Conservation (phyloP, 2,888 invertebrate species). For the Saturnia japonica region DNA sequence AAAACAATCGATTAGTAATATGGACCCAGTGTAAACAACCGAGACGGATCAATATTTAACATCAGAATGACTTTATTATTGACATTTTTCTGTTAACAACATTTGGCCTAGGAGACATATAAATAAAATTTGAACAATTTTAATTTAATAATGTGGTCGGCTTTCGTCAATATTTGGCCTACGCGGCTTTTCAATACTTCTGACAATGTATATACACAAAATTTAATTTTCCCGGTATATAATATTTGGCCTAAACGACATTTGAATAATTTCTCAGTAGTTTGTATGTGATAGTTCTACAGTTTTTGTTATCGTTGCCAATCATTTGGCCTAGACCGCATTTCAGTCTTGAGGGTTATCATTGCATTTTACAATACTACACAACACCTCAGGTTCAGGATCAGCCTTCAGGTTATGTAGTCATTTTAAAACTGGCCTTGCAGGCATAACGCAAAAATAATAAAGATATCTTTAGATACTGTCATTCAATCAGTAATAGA, state of each 20-base stretch:
- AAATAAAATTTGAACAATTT: background rate
- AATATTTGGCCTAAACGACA: background rate
- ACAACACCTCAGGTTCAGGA: no score
- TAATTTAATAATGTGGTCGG: background rate
- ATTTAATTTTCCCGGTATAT: background rate
- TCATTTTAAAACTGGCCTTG: background rate
- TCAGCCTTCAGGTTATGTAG: no score
- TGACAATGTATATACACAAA: background rate
- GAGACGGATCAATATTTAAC: background rate
- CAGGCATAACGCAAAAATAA: background rate
- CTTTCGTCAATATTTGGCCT: background rate
- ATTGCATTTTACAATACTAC: no score
- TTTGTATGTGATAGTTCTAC: background rate
- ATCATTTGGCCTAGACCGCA: no score
- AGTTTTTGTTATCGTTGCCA: background rate
- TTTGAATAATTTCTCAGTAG: background rate
- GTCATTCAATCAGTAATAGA: background rate
- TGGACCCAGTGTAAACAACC: background rate
- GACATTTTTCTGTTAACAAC: background rate
- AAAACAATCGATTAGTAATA: slow-evolving; percentile 25
- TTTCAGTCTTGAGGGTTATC: no score
- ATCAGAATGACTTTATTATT: background rate
- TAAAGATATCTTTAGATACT: background rate
- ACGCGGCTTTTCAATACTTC: background rate
- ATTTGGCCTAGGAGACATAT: background rate